Evolutionary conservation across 2,113 vertebrate genomes (phyloP).

Genomic region (Osmerus eperlanus): DNA sequence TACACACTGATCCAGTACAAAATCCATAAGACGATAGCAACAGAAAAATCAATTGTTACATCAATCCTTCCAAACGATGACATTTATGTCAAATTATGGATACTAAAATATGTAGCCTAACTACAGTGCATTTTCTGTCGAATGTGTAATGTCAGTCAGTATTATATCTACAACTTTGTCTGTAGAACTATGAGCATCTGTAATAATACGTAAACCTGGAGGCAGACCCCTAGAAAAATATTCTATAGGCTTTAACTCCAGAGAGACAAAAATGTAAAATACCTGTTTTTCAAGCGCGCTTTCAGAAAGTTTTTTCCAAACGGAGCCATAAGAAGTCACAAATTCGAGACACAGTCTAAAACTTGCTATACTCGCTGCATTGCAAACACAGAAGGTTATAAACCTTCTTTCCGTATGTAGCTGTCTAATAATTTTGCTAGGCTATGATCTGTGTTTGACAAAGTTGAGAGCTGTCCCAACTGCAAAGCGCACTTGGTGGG

Average conservation of each 20-base stretch:
- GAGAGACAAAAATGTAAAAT: constrained; percentile 4
- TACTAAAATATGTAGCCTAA: too few relatives aligned
- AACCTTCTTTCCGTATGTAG: too few relatives aligned
- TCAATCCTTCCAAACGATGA: neutral
- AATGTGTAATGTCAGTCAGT: too few relatives aligned
- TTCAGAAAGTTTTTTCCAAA: constrained; percentile 90
- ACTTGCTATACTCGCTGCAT: constrained; percentile 43
- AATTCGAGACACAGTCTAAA: constrained; percentile 9
- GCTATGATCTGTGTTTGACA: neutral
- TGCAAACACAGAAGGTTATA: neutral
- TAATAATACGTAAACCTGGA: too few relatives aligned
- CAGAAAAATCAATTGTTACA: neutral
- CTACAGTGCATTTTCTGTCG: too few relatives aligned
- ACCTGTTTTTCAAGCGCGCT: constrained; percentile 86
- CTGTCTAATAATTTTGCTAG: too few relatives aligned
- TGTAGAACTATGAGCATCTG: too few relatives aligned
- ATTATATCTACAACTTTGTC: too few relatives aligned
- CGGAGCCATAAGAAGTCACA: constrained; percentile 80
- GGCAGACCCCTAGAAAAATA: too few relatives aligned
- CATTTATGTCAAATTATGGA: too few relatives aligned
- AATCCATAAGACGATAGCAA: too few relatives aligned
- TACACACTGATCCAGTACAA: too few relatives aligned
- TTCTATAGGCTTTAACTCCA: neutral
- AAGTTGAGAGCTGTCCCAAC: constrained; percentile 32
- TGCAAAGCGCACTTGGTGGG: neutral